phyloP scores from a whole-genome alignment of 2,797 vertebrate species.

The Acrossocheilus wenchowensis region DNA sequence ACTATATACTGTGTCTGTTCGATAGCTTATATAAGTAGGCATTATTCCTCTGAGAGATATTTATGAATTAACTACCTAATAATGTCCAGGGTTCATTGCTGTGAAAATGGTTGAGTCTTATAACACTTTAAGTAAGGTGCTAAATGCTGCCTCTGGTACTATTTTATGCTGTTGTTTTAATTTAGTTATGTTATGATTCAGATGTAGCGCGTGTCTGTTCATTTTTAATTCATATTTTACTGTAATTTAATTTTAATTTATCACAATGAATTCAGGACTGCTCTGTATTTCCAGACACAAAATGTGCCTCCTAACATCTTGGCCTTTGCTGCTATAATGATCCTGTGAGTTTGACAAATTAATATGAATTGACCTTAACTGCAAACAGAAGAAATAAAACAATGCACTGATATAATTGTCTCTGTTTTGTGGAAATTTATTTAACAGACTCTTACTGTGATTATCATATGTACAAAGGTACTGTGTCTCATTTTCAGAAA shows the following conservation, averaged over 20 bases:
- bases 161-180: neutral
- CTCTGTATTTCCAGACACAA: conserved; percentile 35
- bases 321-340: conserved; percentile 47
- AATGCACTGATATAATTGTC: conserved; percentile 13
- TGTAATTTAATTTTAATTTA: conserved; percentile 41
- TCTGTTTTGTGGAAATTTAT: conserved; percentile 34
- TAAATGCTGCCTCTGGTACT: conserved; percentile 1
- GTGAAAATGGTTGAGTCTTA: neutral
- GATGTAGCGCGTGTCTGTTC: conserved; percentile 1
- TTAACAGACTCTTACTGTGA: neutral
- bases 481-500: conserved; percentile 3
- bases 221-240: conserved; percentile 30
- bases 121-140: neutral
- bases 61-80: conserved; percentile 12
- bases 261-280: conserved; percentile 47
- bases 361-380: conserved; percentile 15
- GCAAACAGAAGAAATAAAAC: conserved; percentile 36
- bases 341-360: conserved; percentile 16
- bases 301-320: conserved; percentile 48
- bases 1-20: neutral
- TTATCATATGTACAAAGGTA: conserved; percentile 3
- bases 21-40: neutral
- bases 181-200: neutral
- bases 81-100: conserved; percentile 10
- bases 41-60: neutral